Percentiles rank a stretch among this genome's conserved stretches.
Evolutionary conservation across 1,140 invertebrate species (phyloP).

Genomic region (Tachypleus tridentatus): DNA sequence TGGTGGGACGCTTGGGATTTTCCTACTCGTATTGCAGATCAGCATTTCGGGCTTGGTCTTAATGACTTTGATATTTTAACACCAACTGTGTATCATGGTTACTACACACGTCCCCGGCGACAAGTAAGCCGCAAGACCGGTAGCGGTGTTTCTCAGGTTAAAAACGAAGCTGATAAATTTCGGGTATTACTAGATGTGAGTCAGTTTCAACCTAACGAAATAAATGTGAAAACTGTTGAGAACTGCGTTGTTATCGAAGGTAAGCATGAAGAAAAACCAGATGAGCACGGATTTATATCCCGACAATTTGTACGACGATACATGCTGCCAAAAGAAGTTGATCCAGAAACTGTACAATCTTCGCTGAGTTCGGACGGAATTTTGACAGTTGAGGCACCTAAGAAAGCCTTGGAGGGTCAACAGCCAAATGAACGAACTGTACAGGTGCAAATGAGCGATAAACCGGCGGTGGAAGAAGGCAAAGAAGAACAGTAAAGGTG

Average conservation of each 20-base stretch:
- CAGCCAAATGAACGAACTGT: slow-evolving; percentile 23
- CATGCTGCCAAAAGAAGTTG: slow-evolving; percentile 45
- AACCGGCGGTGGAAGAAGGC: not conserved
- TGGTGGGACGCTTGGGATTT: slow-evolving; percentile 16
- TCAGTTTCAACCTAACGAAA: slow-evolving; percentile 31
- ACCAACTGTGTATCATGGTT: slow-evolving; percentile 13
- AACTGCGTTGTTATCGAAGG: slow-evolving; percentile 31
- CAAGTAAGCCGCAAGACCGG: not conserved
- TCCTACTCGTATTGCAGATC: slow-evolving; percentile 22
- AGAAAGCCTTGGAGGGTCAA: slow-evolving; percentile 21
- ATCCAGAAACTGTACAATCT: slow-evolving; percentile 50
- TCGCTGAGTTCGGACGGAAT: slow-evolving; percentile 61
- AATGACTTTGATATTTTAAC: slow-evolving; percentile 20
- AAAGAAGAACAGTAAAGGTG: no score
- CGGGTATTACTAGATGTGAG: slow-evolving; percentile 29
- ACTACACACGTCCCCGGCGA: slow-evolving; percentile 14
- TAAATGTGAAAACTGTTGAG: slow-evolving; percentile 30
- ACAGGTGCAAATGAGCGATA: slow-evolving; percentile 14
- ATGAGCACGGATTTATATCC: slow-evolving; percentile 52
- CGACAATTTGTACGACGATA: slow-evolving; percentile 61
- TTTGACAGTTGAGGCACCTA: slow-evolving; percentile 53
- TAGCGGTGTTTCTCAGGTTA: slow-evolving; percentile 11
- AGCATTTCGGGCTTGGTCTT: slow-evolving; percentile 26
- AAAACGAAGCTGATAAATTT: slow-evolving; percentile 26
- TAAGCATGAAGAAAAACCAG: slow-evolving; percentile 29